These are phyloP conservation scores for Sinodicranocentrus sp. DNA, from an alignment of 2,888 invertebrate genomes.

Conservation along the genomic window DNA sequence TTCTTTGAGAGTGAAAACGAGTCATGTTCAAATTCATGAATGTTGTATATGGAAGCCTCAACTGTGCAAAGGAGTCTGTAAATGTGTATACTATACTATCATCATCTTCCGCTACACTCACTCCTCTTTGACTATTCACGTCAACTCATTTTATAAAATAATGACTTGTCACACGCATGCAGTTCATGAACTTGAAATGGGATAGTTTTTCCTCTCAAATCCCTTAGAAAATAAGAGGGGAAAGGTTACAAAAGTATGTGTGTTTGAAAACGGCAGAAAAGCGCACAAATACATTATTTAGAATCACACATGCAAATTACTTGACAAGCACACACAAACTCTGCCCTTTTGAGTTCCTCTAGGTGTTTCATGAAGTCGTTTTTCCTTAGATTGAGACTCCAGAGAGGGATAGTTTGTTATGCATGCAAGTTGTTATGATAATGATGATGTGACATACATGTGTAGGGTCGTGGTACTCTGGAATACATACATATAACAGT, in stretches of 20 bases:
- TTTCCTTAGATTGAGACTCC: no score
- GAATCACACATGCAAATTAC: conserved; percentile 8
- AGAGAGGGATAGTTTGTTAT: conserved; percentile 35
- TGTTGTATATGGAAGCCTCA: no score
- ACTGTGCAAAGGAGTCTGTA: no score
- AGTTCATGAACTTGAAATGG: conserved; percentile 55
- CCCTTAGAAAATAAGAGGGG: no score
- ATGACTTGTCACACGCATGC: conserved; percentile 39
- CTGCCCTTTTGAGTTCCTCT: not conserved
- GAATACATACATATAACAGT: no score
- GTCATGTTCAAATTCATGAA: no score
- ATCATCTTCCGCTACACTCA: conserved; percentile 23
- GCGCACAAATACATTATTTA: not conserved
- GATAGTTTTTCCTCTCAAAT: not conserved
- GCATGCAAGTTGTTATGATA: conserved; percentile 61
- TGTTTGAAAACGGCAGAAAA: not conserved
- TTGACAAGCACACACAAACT: not conserved
- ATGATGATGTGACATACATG: conserved; percentile 35
- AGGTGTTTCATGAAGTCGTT: no score
- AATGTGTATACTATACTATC: not conserved
- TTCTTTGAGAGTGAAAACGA: not conserved
- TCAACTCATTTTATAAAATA: conserved; percentile 65
- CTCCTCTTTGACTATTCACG: conserved; percentile 60
- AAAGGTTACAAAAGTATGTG: no score
- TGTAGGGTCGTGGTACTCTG: no score